These are phyloP conservation scores for Enteromius afrohamiltoni DNA, from an alignment of 2,797 vertebrate genomes.

Conservation along the genomic window DNA sequence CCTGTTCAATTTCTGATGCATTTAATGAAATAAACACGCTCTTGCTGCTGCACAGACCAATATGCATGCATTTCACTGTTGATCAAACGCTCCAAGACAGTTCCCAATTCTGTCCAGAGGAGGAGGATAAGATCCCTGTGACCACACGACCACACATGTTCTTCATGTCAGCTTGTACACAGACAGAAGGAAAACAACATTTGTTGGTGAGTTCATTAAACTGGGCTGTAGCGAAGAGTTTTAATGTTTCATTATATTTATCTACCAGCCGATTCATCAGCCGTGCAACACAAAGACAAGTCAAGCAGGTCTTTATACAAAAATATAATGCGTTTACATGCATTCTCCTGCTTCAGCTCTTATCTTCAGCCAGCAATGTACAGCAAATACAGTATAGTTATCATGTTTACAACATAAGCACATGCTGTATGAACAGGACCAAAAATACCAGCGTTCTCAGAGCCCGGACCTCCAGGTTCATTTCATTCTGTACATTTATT, in stretches of 20 bases:
- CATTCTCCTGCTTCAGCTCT: not conserved
- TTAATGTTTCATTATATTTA: not conserved
- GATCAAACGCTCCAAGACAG: not conserved
- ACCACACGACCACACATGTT: not conserved
- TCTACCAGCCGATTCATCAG: not conserved
- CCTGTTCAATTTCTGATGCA: not conserved
- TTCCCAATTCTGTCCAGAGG: not conserved
- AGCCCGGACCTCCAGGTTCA: not conserved
- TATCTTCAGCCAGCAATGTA: not conserved
- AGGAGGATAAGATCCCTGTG: not conserved
- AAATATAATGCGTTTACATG: not conserved
- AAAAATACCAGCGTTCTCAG: not conserved
- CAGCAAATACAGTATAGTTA: not conserved
- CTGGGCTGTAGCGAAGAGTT: not conserved
- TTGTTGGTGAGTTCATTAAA: not conserved
- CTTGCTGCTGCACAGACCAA: not conserved
- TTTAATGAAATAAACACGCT: not conserved
- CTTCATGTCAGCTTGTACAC: not conserved
- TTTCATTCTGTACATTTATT: not conserved
- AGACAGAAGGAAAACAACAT: not conserved
- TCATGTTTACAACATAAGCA: not conserved
- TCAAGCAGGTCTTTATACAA: not conserved
- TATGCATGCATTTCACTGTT: constrained; percentile 47
- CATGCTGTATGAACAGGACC: not conserved
- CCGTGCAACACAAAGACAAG: not conserved